phyloP scores from a whole-genome alignment of 2,797 vertebrate genomes.

The Coreius guichenoti region DNA sequence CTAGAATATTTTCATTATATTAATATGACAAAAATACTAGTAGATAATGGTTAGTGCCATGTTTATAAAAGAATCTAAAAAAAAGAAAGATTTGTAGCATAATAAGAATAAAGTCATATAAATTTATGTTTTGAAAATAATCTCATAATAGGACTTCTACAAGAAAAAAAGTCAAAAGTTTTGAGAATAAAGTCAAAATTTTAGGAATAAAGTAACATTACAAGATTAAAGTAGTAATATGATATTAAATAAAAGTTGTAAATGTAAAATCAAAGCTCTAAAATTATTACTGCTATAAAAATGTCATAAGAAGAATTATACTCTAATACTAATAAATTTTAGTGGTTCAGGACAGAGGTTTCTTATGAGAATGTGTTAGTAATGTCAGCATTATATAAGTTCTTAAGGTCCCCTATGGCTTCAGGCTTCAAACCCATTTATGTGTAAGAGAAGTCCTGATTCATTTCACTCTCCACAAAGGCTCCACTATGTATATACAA shows the following conservation, averaged over 20 bases:
- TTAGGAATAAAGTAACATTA: not conserved
- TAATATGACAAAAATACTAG: not conserved
- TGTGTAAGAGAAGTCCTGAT: conserved; percentile 18
- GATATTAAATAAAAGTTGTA: not conserved
- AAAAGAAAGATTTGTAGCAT: not conserved
- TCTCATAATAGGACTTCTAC: not conserved
- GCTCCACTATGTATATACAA: not conserved
- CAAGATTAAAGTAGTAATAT: not conserved
- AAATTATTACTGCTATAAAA: not conserved
- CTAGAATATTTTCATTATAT: not conserved
- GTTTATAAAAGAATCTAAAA: not conserved
- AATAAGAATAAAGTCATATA: not conserved
- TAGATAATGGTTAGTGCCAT: not conserved
- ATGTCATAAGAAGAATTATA: not conserved
- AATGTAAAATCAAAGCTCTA: not conserved
- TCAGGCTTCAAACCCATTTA: not conserved
- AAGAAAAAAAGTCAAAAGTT: not conserved
- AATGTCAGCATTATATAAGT: not conserved
- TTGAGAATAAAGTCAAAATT: not conserved
- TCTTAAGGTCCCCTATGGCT: not conserved
- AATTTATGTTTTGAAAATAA: not conserved
- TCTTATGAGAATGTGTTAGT: not conserved
- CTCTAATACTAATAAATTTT: not conserved
- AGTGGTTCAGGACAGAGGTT: not conserved
- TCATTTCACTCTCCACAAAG: not conserved